Percentiles rank a stretch among this genome's conserved stretches.
Evolutionary conservation across 2,797 vertebrate genomes (phyloP).

Genomic region (Leptoclinus maculatus): DNA sequence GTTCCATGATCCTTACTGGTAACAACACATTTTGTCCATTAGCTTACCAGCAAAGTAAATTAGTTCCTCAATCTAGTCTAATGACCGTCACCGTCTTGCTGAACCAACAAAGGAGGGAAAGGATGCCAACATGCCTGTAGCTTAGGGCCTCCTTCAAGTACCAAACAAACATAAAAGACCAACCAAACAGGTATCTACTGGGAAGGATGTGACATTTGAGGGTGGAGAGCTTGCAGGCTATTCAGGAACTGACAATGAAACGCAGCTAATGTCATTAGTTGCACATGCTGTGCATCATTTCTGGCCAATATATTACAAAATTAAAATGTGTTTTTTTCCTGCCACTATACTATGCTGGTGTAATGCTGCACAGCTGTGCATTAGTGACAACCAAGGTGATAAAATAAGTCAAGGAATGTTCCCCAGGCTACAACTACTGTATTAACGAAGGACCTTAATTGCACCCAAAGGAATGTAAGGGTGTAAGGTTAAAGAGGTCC

Average conservation of each 20-base stretch:
- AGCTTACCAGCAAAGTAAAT: background rate
- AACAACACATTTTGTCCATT: background rate
- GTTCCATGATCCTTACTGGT: background rate
- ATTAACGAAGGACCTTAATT: constrained; percentile 56
- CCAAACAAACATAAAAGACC: constrained; percentile 1
- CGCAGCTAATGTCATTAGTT: background rate
- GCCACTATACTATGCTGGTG: background rate
- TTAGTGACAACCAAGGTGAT: background rate
- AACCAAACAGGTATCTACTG: constrained; percentile 14
- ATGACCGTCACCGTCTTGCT: background rate
- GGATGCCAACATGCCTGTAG: background rate
- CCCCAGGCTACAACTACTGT: constrained; percentile 22
- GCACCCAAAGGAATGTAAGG: constrained; percentile 50
- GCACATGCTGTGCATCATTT: background rate
- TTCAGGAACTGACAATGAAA: background rate
- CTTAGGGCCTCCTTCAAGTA: background rate
- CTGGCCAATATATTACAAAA: background rate
- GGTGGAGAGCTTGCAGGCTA: background rate
- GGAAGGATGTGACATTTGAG: constrained; percentile 2
- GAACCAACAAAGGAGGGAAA: background rate
- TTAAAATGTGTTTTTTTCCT: background rate
- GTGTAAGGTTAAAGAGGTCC: constrained; percentile 52
- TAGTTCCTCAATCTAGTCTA: background rate
- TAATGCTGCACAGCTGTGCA: background rate
- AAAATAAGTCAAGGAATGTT: constrained; percentile 15